These are phyloP conservation scores for Mythimna vitellina DNA, from an alignment of 2,888 invertebrate genomes.

Conservation along the genomic window DNA sequence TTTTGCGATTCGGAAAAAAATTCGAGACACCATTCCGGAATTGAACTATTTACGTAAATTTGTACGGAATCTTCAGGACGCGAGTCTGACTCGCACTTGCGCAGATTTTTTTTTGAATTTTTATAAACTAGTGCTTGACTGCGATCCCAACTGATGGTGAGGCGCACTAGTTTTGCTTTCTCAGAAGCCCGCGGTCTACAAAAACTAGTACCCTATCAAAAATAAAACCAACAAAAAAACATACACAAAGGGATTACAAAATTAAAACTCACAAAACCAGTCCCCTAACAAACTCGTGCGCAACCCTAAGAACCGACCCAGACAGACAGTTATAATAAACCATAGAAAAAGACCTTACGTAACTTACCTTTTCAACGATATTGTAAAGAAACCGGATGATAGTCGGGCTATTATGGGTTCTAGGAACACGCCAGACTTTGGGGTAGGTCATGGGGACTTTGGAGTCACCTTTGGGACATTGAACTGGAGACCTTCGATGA, in stretches of 20 bases:
- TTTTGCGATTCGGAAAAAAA: no score
- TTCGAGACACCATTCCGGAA: no score
- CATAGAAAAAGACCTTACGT: slow-evolving; percentile 54
- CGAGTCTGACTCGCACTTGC: no score
- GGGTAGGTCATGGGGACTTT: slow-evolving; percentile 85
- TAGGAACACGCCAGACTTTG: slow-evolving; percentile 54
- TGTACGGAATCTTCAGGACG: no score
- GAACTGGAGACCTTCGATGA: slow-evolving; percentile 71
- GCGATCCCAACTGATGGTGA: no score
- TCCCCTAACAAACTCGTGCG: slow-evolving; percentile 14
- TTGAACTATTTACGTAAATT: no score
- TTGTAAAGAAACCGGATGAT: slow-evolving; percentile 66
- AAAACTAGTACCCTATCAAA: background rate
- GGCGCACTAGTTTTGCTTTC: no score
- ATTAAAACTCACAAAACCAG: slow-evolving; percentile 11
- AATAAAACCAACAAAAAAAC: background rate
- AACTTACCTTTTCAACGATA: slow-evolving; percentile 62
- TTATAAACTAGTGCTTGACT: no score
- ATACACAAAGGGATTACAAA: background rate
- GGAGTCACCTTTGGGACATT: slow-evolving; percentile 83
- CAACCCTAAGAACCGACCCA: slow-evolving; percentile 46
- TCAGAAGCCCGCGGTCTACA: no score
- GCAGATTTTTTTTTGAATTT: no score
- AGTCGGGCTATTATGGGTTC: slow-evolving; percentile 43
- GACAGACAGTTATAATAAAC: slow-evolving; percentile 56